A percentile compares a stretch with the other conserved stretches of the same genome.
Conservation (phyloP, 2,797 vertebrate genomes). For the Leptatherina wallacei region DNA sequence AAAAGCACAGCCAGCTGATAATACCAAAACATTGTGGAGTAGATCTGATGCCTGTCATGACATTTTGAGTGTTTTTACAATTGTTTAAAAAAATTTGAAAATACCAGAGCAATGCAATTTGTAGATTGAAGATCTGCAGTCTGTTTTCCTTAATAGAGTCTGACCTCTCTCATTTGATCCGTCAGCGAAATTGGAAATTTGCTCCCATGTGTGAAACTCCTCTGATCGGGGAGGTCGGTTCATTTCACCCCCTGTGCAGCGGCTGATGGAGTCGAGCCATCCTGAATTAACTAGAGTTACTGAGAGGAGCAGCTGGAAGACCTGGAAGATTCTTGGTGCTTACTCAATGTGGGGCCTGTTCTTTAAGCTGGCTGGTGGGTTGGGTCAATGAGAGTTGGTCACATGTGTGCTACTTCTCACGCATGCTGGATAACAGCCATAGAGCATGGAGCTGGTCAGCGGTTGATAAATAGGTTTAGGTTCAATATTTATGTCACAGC, state of each 20-base stretch:
- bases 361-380: background rate
- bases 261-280: background rate
- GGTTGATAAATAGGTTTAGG: too few species aligned
- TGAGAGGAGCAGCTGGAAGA: background rate
- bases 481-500: too few species aligned
- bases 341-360: background rate
- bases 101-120: background rate
- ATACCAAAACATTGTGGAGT: background rate
- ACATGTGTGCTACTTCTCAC: background rate
- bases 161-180: background rate
- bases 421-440: background rate
- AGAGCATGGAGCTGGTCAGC: background rate
- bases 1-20: background rate
- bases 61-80: too few species aligned
- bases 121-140: background rate
- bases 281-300: background rate
- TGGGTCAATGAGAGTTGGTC: background rate
- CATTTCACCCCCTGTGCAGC: background rate
- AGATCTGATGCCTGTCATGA: too few species aligned
- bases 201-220: background rate
- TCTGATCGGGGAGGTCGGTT: background rate
- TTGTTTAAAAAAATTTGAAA: background rate
- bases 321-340: background rate
- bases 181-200: slow-evolving; percentile 5
- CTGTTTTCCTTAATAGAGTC: background rate